phyloP scores from a whole-genome alignment of 2,888 invertebrate species.

The Andrena minutula region DNA sequence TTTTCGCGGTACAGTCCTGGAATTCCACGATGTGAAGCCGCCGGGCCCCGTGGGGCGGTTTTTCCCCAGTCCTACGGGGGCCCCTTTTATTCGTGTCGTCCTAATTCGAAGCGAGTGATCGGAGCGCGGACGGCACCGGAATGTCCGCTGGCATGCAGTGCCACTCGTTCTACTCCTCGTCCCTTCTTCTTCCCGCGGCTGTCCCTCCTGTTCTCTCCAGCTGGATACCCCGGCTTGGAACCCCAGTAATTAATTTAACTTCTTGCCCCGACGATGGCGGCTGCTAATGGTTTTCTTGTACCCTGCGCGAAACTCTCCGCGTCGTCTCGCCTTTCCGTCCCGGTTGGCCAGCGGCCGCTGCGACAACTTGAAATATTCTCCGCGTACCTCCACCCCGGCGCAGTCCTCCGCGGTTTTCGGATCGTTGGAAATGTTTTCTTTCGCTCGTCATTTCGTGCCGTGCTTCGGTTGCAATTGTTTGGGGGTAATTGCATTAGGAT shows the following conservation, averaged over 20 bases:
- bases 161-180: slow-evolving; percentile 47
- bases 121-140: slow-evolving; percentile 66
- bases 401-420: neutral
- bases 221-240: slow-evolving; percentile 55
- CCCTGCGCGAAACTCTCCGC: slow-evolving; percentile 68
- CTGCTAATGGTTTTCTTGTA: slow-evolving; percentile 82
- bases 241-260: slow-evolving; percentile 84
- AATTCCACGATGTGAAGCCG: slow-evolving; percentile 65
- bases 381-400: neutral
- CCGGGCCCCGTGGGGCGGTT: slow-evolving; percentile 61
- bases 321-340: slow-evolving; percentile 45
- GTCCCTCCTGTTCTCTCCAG: slow-evolving; percentile 47
- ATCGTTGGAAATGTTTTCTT: neutral
- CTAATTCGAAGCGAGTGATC: slow-evolving; percentile 77
- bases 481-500: no score
- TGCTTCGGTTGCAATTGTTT: neutral
- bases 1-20: slow-evolving; percentile 77
- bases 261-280: slow-evolving; percentile 81
- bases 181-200: slow-evolving; percentile 46
- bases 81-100: slow-evolving; percentile 73
- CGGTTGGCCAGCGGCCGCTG: slow-evolving; percentile 40
- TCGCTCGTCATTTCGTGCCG: neutral
- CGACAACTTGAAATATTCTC: slow-evolving; percentile 31
- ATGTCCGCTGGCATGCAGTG: slow-evolving; percentile 70
- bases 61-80: slow-evolving; percentile 62